A percentile compares a stretch with the other conserved stretches of the same genome.
Conservation (phyloP, 2,888 invertebrate genomes). For the Elegia similella region DNA sequence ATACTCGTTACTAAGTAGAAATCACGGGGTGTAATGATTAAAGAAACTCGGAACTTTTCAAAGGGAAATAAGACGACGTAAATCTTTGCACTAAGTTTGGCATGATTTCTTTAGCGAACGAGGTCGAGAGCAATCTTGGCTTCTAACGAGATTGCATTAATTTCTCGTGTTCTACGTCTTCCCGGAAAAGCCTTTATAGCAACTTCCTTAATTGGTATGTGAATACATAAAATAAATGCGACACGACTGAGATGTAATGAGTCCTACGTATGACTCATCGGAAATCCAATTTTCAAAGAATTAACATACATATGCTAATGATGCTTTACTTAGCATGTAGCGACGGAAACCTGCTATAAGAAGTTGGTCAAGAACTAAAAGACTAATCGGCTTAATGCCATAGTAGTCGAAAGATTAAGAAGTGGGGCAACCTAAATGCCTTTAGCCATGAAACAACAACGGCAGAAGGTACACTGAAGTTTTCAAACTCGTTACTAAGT, state of each 20-base stretch:
- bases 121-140: neutral
- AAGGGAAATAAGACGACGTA: neutral
- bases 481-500: neutral
- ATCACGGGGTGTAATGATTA: neutral
- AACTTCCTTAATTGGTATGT: conserved; percentile 1
- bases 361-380: neutral
- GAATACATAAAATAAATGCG: neutral
- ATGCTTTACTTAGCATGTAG: neutral
- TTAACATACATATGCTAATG: neutral
- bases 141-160: neutral
- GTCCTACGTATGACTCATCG: neutral
- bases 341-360: neutral
- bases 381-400: neutral
- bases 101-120: neutral
- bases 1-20: neutral
- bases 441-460: conserved; percentile 3
- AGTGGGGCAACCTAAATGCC: neutral
- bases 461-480: neutral
- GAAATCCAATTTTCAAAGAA: conserved; percentile 4
- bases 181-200: neutral
- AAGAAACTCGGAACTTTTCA: neutral
- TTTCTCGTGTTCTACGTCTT: neutral
- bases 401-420: neutral
- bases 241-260: neutral
- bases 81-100: neutral